These are phyloP conservation scores for Seladonia tumulorum DNA, from an alignment of 2,888 invertebrate genomes.

Conservation along the genomic window DNA sequence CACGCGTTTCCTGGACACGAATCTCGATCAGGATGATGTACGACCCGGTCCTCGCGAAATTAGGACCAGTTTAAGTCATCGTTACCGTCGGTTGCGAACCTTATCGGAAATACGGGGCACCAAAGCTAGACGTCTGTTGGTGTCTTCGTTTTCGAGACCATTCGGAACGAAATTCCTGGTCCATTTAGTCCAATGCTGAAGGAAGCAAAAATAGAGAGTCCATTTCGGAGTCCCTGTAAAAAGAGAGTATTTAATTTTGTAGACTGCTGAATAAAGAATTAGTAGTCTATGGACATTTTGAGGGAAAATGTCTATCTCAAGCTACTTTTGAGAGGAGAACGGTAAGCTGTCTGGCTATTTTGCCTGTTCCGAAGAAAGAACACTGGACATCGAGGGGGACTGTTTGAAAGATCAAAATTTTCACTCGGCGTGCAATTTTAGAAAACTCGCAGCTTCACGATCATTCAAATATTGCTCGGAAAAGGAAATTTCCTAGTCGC, in stretches of 20 bases:
- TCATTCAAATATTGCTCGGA: not conserved
- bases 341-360: too few relatives aligned
- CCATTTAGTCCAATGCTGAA: too few relatives aligned
- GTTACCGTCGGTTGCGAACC: not conserved
- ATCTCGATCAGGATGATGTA: not conserved
- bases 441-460: not conserved
- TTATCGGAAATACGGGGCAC: not conserved
- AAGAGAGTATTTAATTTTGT: too few relatives aligned
- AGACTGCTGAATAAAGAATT: too few relatives aligned
- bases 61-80: not conserved
- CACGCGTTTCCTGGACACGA: not conserved
- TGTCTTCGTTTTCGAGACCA: not conserved
- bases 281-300: too few relatives aligned
- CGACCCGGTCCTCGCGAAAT: not conserved
- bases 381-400: too few relatives aligned
- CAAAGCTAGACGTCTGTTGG: not conserved
- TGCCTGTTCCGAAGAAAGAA: too few relatives aligned
- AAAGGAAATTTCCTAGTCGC: not conserved
- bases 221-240: too few relatives aligned
- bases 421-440: not conserved
- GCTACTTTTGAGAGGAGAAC: too few relatives aligned
- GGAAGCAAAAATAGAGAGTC: too few relatives aligned
- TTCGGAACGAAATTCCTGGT: too few relatives aligned
- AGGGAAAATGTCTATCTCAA: too few relatives aligned
- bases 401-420: not conserved